phyloP scores from a whole-genome alignment of 2,797 vertebrate species.

The Chiloscyllium punctatum region DNA sequence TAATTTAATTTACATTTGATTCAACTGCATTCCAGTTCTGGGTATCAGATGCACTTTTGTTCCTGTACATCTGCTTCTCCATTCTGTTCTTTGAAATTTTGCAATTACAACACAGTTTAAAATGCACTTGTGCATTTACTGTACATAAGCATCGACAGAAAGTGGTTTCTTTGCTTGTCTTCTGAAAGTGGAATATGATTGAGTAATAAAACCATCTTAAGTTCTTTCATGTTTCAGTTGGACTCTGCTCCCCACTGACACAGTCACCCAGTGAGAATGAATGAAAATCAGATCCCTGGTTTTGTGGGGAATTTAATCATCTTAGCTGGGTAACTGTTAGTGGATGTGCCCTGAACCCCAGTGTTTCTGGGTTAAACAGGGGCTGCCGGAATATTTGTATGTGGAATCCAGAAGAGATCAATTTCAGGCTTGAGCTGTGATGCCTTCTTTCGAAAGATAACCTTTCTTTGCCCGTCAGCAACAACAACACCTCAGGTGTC shows the following conservation, averaged over 20 bases:
- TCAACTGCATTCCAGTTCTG: neutral
- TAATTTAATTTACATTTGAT: conserved; percentile 52
- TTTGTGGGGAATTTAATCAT: neutral
- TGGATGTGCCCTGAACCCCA: neutral
- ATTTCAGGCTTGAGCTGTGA: neutral
- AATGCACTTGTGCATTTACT: neutral
- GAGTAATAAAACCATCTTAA: neutral
- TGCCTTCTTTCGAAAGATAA: neutral
- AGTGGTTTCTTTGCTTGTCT: too few relatives aligned
- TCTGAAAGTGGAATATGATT: neutral
- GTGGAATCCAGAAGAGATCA: neutral
- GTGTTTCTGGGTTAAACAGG: neutral
- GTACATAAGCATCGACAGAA: neutral
- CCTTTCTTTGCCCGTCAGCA: neutral
- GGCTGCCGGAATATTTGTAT: neutral
- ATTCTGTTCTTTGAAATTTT: neutral
- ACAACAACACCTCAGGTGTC: too few relatives aligned
- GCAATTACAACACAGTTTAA: neutral
- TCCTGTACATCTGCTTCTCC: neutral
- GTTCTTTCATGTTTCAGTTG: neutral
- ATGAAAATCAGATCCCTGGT: neutral
- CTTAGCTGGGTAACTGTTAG: neutral
- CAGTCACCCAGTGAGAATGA: neutral
- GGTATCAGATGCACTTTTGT: neutral
- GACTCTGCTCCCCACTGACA: neutral